Evolutionary conservation across 1,140 invertebrate genomes (phyloP).

Genomic region (Plodia interpunctella): DNA sequence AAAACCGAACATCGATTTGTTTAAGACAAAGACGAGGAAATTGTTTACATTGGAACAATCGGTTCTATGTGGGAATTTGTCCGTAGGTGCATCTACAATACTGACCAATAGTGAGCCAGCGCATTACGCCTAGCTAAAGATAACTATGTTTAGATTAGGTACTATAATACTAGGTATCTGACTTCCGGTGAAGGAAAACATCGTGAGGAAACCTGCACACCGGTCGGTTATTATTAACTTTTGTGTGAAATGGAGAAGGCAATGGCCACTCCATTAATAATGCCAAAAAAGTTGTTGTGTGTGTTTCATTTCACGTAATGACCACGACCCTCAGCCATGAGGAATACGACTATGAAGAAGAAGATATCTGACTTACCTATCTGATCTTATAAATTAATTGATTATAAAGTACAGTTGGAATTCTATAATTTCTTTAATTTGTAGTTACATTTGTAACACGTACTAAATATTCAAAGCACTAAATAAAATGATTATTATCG

Average conservation of each 20-base stretch:
- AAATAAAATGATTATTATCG: no score
- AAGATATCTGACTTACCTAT: conserved; percentile 11
- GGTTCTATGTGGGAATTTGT: neutral
- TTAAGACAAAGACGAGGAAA: conserved; percentile 5
- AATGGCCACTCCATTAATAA: no score
- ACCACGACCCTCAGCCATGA: no score
- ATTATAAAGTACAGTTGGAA: neutral
- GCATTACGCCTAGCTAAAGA: neutral
- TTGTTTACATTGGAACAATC: neutral
- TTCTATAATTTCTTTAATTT: neutral
- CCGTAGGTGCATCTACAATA: neutral
- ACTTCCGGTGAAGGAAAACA: no score
- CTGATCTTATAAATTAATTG: conserved; percentile 17
- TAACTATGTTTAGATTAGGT: neutral
- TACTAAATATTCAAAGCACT: no score
- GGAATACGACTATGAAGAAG: no score
- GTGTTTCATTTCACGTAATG: no score
- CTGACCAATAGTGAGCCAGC: neutral
- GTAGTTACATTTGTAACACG: neutral
- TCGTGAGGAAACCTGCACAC: no score
- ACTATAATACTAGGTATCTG: no score
- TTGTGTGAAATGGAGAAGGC: no score
- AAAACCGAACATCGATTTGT: neutral
- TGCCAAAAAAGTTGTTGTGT: no score
- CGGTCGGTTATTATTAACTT: no score